Evolutionary conservation across 2,113 vertebrate species (phyloP), one percentile per base, ranked within the genome.

Genomic region (Pitta sordida): DNA sequence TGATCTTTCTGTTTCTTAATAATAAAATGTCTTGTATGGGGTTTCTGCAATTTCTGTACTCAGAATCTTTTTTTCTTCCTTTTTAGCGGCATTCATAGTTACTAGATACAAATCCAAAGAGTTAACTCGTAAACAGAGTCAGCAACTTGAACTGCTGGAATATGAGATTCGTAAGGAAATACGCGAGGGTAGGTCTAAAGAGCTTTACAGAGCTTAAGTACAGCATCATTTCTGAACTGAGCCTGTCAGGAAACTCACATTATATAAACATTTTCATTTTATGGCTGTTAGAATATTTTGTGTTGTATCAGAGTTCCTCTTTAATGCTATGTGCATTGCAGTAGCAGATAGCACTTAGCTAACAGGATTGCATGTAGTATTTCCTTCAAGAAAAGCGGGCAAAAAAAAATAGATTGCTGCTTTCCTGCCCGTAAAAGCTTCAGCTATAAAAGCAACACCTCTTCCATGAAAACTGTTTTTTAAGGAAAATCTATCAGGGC

Each of bases 141-240:
- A 96, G 67, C 96, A 97, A 15, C 97, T 99, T 63, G 99, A 99
- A 56, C 96, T 98, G 15, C 83, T 99, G 93, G 99, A 99, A 84
- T 98, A 98, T 5, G 98, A 99, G 68, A 98, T 99, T 81, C 97
- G 99, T 91, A 99, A 98, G 53, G 98, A 99, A 94, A 99, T 99
- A 76, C 98, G 99, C 4, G 98, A 99, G 62, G 99, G 99, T 99
- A 96, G 56, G 97, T 96, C 39, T 86, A 2, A 16, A 51, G 58
- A 51, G 58, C 71, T 84, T 84, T 89, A 16, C 11, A 90, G 48
- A 81, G 68, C 85, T 60, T 37, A 82, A 91, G 19, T 87, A 76
- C 77, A 19, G 74, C n/a, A 2, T 83, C 13, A 91, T 85, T 91
- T 86, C 48, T 92, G 60, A 74, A 64, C 59, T 82, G 63, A 80